These are phyloP conservation scores for Macrophya alboannulata DNA, from an alignment of 2,888 invertebrate genomes.

Conservation along the genomic window DNA sequence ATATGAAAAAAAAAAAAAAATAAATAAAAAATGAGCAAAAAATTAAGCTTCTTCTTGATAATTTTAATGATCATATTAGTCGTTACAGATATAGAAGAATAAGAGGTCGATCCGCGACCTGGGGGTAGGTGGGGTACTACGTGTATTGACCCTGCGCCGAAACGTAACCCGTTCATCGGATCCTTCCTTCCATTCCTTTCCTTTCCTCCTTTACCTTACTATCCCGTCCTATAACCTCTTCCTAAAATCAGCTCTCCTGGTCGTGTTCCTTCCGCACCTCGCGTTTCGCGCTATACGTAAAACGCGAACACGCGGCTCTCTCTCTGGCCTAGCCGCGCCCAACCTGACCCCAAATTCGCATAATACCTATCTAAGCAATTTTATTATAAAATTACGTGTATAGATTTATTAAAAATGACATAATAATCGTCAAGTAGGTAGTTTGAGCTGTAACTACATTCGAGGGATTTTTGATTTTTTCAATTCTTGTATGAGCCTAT, in stretches of 20 bases:
- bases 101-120: not conserved
- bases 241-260: slow-evolving; percentile 41
- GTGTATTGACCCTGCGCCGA: slow-evolving; percentile 48
- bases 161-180: slow-evolving; percentile 43
- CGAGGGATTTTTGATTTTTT: not conserved
- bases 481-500: no score
- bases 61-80: not conserved
- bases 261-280: slow-evolving; percentile 7
- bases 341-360: slow-evolving; percentile 25
- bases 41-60: not conserved
- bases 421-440: not conserved
- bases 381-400: not conserved
- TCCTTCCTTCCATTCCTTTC: slow-evolving; percentile 26
- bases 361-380: not conserved
- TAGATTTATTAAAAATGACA: not conserved
- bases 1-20: not conserved
- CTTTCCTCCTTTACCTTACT: not conserved
- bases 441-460: not conserved
- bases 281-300: not conserved
- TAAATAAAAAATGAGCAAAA: not conserved
- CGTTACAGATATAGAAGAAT: not conserved
- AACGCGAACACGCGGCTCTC: slow-evolving; percentile 40
- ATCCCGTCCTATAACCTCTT: slow-evolving; percentile 38
- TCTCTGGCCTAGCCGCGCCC: slow-evolving; percentile 18
- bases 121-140: slow-evolving; percentile 21